These are phyloP conservation scores for Leptoclinus maculatus DNA, from an alignment of 2,797 vertebrate genomes.

Conservation along the genomic window DNA sequence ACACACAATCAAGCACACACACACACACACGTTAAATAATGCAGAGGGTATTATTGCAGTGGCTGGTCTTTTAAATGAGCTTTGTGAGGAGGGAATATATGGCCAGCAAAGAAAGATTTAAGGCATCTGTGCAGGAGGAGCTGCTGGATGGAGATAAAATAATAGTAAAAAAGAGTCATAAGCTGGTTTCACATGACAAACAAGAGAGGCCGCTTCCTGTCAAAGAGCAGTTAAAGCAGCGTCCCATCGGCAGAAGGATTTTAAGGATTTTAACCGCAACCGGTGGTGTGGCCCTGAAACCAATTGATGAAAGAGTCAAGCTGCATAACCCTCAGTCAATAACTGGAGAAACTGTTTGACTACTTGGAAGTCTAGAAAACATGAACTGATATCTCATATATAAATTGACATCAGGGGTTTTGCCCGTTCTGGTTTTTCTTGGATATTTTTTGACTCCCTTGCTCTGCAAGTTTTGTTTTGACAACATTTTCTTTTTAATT, in stretches of 20 bases:
- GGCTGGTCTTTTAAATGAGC: constrained; percentile 66
- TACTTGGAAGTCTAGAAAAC: not conserved
- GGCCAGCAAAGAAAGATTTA: constrained; percentile 56
- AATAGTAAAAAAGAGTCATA: constrained; percentile 2
- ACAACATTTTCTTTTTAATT: too few species aligned
- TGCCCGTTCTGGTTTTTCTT: too few species aligned
- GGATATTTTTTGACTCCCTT: too few species aligned
- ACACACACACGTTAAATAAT: constrained; percentile 71
- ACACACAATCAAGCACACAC: constrained; percentile 17
- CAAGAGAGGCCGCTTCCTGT: constrained; percentile 4
- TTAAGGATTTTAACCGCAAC: constrained; percentile 9
- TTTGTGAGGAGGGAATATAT: constrained; percentile 64
- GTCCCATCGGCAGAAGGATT: not conserved
- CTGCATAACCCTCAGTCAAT: not conserved
- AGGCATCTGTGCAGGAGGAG: constrained; percentile 48
- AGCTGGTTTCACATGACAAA: constrained; percentile 34
- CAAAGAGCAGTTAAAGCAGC: not conserved
- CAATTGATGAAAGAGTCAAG: not conserved
- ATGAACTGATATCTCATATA: not conserved
- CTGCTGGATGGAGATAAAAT: constrained; percentile 55
- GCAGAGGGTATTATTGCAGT: constrained; percentile 67
- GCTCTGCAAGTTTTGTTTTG: too few species aligned
- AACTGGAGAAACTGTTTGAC: not conserved
- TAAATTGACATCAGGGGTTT: not conserved
- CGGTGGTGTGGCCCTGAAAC: not conserved